Conservation (phyloP, 2,113 vertebrate genomes). For the Oxyura jamaicensis region DNA sequence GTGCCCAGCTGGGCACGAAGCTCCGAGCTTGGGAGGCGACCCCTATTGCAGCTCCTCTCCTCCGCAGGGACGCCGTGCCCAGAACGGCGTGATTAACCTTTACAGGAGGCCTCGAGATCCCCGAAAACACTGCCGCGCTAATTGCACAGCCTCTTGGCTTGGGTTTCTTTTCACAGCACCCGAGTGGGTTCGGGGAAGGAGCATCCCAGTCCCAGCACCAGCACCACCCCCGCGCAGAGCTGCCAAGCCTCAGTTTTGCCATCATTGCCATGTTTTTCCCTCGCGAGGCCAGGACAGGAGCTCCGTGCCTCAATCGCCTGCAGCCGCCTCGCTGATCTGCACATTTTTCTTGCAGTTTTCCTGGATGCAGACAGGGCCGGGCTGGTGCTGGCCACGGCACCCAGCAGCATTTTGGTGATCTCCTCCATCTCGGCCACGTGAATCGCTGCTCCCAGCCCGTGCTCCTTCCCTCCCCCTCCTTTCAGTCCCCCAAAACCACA, state of each 20-base stretch:
- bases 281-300: fast-evolving
- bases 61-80: background rate
- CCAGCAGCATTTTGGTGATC: fast-evolving
- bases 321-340: background rate
- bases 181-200: background rate
- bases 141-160: background rate
- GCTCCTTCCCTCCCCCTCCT: background rate
- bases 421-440: fast-evolving
- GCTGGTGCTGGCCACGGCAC: background rate
- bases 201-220: background rate
- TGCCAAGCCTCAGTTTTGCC: background rate
- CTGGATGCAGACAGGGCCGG: background rate
- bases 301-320: background rate
- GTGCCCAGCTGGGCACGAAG: background rate
- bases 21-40: fast-evolving
- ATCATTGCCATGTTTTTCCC: fast-evolving
- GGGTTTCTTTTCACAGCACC: background rate
- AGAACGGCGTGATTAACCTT: background rate
- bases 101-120: background rate
- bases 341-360: background rate
- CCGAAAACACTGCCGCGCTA: background rate
- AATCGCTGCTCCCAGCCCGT: background rate
- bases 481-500: background rate
- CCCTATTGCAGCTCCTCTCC: fast-evolving
- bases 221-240: fast-evolving